phyloP scores from a whole-genome alignment of 2,797 vertebrate genomes.

The Mormyrops attenuatus region DNA sequence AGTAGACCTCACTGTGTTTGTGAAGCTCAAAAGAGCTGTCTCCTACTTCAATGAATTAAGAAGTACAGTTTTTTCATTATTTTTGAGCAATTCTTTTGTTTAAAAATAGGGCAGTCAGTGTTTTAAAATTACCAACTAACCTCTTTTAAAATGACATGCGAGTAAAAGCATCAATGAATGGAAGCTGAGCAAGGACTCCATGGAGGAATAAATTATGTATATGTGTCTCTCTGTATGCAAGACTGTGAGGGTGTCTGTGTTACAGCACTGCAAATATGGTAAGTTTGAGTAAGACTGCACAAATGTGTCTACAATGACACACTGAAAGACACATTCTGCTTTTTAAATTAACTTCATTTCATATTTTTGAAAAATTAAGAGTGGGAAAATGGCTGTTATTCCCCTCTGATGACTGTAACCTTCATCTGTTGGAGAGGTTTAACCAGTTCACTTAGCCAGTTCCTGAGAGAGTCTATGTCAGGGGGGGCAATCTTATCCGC shows the following conservation, averaged over 20 bases:
- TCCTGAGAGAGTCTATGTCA: background rate
- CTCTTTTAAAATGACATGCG: background rate
- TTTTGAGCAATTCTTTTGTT: background rate
- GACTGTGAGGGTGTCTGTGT: background rate
- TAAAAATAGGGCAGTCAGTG: background rate
- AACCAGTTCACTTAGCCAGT: background rate
- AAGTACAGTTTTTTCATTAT: background rate
- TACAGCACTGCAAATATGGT: background rate
- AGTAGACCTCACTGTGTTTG: background rate
- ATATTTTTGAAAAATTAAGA: background rate
- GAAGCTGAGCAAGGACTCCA: background rate
- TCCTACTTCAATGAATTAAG: background rate
- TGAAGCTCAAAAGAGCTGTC: background rate
- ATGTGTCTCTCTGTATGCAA: background rate
- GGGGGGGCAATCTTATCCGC: no score
- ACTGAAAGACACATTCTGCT: background rate
- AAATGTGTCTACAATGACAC: background rate
- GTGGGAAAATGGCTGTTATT: background rate
- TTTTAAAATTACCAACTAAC: background rate
- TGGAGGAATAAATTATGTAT: background rate
- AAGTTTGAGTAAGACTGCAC: background rate
- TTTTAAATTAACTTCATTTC: background rate
- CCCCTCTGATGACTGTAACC: background rate
- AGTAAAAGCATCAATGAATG: background rate
- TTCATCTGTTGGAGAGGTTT: background rate